A percentile compares a stretch with the other conserved stretches of the same genome.
Evolutionary conservation across 2,888 invertebrate genomes (phyloP).

Genomic region (Gortyna flavago): DNA sequence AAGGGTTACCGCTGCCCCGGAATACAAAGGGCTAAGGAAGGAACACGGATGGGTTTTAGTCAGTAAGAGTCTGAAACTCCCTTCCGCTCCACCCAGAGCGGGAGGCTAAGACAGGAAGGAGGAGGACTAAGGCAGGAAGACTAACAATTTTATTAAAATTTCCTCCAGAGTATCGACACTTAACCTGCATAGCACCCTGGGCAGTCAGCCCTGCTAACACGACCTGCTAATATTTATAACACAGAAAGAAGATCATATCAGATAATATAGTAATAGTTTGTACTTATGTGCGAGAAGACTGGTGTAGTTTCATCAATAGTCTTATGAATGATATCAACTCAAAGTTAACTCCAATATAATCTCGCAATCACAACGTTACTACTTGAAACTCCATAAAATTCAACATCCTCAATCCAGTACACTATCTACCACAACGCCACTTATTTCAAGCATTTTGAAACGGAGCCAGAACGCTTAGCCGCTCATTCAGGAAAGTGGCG

Average conservation of each 20-base stretch:
- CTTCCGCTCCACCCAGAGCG: too few species aligned
- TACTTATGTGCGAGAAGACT: background rate
- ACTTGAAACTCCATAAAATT: conserved; percentile 13
- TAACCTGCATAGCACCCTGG: background rate
- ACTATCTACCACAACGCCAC: conserved; percentile 37
- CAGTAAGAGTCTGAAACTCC: too few species aligned
- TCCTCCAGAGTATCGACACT: background rate
- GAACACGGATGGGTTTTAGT: too few species aligned
- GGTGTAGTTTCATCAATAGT: background rate
- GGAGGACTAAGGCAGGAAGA: too few species aligned
- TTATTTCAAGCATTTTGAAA: conserved; percentile 55
- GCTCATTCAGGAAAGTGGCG: conserved; percentile 27
- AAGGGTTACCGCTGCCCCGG: too few species aligned
- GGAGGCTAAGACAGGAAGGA: too few species aligned
- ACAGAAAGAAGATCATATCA: background rate
- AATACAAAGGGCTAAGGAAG: too few species aligned
- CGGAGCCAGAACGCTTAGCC: conserved; percentile 52
- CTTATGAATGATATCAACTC: background rate
- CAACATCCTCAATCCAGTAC: conserved; percentile 10
- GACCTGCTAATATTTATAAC: background rate
- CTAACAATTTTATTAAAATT: background rate
- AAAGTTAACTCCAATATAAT: background rate
- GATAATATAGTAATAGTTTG: too few species aligned
- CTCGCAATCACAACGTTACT: background rate
- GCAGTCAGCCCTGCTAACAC: background rate